Percentiles rank a stretch among this genome's conserved stretches.
phyloP scores from a whole-genome alignment of 2,888 invertebrate species.

The Sipha maydis region DNA sequence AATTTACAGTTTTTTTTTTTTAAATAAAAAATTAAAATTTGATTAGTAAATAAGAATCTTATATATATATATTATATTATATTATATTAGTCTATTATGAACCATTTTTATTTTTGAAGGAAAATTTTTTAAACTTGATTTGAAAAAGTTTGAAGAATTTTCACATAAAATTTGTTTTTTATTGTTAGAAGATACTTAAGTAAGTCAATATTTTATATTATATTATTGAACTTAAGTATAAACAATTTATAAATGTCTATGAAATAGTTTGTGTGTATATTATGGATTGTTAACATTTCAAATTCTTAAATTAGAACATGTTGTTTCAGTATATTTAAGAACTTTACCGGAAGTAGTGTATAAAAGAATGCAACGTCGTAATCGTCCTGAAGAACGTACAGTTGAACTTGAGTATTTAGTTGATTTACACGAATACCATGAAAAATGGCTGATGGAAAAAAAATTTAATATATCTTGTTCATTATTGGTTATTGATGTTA shows the following conservation, averaged over 20 bases:
- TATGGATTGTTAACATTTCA: neutral
- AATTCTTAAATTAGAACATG: neutral
- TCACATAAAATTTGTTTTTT: too few species aligned
- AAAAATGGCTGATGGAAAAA: conserved; percentile 69
- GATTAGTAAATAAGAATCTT: too few species aligned
- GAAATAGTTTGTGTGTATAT: neutral
- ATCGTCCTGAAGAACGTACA: conserved; percentile 68
- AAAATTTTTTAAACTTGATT: neutral
- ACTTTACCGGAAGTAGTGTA: conserved; percentile 68
- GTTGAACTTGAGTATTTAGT: conserved; percentile 67
- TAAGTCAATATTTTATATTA: too few species aligned
- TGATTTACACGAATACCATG: conserved; percentile 69
- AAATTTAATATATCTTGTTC: conserved; percentile 64
- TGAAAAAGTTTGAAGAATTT: neutral
- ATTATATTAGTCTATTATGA: too few species aligned
- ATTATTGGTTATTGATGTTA: conserved; percentile 67
- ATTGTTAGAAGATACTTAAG: too few species aligned
- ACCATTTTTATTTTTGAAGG: too few species aligned
- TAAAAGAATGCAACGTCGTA: conserved; percentile 68
- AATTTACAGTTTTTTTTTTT: too few species aligned
- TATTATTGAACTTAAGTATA: neutral
- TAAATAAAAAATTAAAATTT: too few species aligned
- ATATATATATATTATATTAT: too few species aligned
- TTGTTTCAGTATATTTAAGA: conserved; percentile 67
- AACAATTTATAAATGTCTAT: neutral